These are phyloP conservation scores for Nomada goodeniana DNA, from an alignment of 2,888 invertebrate genomes.

Conservation along the genomic window DNA sequence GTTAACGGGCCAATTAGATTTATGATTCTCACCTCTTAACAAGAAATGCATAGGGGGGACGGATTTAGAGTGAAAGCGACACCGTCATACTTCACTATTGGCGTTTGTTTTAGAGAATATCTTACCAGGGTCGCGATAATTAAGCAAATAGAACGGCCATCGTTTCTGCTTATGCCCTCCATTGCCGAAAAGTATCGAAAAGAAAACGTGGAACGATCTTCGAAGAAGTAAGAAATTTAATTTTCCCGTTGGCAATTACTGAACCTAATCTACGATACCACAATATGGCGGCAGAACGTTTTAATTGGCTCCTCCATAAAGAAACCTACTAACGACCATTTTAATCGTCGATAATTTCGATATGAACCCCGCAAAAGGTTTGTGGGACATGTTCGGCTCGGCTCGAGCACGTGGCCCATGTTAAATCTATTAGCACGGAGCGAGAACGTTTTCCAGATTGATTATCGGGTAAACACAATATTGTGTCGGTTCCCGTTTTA, in stretches of 20 bases:
- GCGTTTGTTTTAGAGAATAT: constrained; percentile 16
- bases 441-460: constrained; percentile 66
- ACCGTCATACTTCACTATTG: constrained; percentile 17
- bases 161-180: constrained; percentile 9
- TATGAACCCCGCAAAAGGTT: constrained; percentile 25
- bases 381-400: constrained; percentile 40
- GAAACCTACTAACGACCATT: constrained; percentile 10
- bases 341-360: constrained; percentile 24
- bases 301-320: background rate
- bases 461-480: constrained; percentile 74
- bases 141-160: constrained; percentile 31
- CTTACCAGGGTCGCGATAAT: constrained; percentile 56
- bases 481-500: constrained; percentile 75
- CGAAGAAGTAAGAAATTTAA: background rate
- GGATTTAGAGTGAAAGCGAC: constrained; percentile 61
- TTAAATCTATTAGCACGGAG: constrained; percentile 61
- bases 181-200: background rate
- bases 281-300: background rate
- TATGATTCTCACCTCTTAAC: constrained; percentile 14
- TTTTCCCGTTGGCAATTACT: background rate
- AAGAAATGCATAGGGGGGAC: constrained; percentile 27
- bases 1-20: constrained; percentile 17
- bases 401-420: constrained; percentile 53
- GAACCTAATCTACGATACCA: background rate
- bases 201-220: background rate